Evolutionary conservation across 2,888 invertebrate species (phyloP), one percentile per base, ranked within the genome.

Genomic region (Agriopis aurantiaria): DNA sequence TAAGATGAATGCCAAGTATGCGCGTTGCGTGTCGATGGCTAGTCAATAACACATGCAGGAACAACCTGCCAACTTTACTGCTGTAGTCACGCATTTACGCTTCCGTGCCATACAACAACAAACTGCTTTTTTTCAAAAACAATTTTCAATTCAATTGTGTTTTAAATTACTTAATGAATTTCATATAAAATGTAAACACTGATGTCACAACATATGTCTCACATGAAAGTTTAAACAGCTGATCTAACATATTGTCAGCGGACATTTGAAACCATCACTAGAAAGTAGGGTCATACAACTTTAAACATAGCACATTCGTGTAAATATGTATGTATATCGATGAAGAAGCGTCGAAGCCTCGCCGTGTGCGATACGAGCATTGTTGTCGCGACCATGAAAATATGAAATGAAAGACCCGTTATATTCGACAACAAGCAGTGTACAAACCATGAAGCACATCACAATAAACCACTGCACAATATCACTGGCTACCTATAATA

Each of bases 381-480:
- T 63, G 67, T 68, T 71, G 53, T 67, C 69, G 74, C 72, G 75
- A 73, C 75, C 74, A 62, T 75, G 73, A 73, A 71, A 71, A 68
- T 67, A 69, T 61, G 70, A 74, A 72, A 65, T 58, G 52, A 65
- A 64, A 64, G 48, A 62, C 56, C 65, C 59, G 65, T 48, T 64
- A 17, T 45, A 58, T 41, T 48, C 52, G 23, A 51, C 33, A 48
- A 51, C 17, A 48, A 65, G 55, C 55, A 55, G 17, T 56, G n/a
- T 58, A 71, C 60, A 68, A 61, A 71, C 71, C 46, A 51, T 61
- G 57, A 46, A 71, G 51, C 59, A 72, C 72, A 66, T 65, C 69
- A 69, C 66, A 66, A 61, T 64, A 74, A 81, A 82, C 71, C 85
- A 87, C 86, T 80, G 73, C 81, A 85, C 82, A 82, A 81, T 81